phyloP scores from a whole-genome alignment of 2,888 invertebrate species.

The Habroteleia sp. region DNA sequence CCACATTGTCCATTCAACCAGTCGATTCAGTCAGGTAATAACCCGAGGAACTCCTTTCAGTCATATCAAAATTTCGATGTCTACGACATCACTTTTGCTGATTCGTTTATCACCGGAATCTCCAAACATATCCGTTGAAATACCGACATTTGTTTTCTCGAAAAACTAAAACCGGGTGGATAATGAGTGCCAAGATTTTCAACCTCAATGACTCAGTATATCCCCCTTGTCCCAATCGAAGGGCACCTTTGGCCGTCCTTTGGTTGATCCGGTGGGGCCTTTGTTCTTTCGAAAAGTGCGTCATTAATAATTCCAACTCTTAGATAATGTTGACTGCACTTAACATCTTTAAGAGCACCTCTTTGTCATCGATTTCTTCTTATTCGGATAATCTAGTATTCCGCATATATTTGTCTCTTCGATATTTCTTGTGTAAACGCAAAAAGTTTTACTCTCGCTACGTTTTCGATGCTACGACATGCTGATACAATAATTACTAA shows the following conservation, averaged over 20 bases:
- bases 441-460: constrained; percentile 58
- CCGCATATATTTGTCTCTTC: constrained; percentile 55
- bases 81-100: constrained; percentile 15
- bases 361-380: constrained; percentile 62
- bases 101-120: constrained; percentile 7
- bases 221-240: constrained; percentile 15
- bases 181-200: constrained; percentile 56
- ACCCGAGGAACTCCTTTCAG: constrained; percentile 25
- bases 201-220: constrained; percentile 18
- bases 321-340: constrained; percentile 57
- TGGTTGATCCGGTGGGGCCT: constrained; percentile 21
- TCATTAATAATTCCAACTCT: constrained; percentile 57
- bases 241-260: not conserved
- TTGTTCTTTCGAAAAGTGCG: constrained; percentile 54
- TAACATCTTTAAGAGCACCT: constrained; percentile 59
- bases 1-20: constrained; percentile 10
- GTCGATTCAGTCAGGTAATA: not conserved
- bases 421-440: constrained; percentile 59
- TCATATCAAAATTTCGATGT: constrained; percentile 54
- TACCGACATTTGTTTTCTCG: constrained; percentile 6
- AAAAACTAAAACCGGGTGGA: constrained; percentile 30
- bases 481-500: constrained; percentile 63
- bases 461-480: constrained; percentile 63
- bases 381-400: constrained; percentile 58
- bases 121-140: constrained; percentile 26